phyloP scores from a whole-genome alignment of 2,888 invertebrate species.

The Monochamus alternatus region DNA sequence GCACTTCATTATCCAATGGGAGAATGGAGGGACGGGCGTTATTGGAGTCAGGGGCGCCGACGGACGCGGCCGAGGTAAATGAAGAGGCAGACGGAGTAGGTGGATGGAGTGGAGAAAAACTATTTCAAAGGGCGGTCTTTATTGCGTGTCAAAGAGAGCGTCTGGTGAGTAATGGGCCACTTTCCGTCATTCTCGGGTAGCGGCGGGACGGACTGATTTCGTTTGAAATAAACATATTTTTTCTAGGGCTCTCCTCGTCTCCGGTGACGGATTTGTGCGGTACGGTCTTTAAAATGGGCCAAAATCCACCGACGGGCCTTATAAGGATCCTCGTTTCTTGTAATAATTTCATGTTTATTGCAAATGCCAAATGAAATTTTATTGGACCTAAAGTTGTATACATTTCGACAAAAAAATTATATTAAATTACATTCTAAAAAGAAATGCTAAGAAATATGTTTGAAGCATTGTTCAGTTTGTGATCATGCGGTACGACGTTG shows the following conservation, averaged over 20 bases:
- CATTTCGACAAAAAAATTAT: too few relatives aligned
- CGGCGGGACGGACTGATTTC: neutral
- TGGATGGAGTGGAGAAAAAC: constrained; percentile 30
- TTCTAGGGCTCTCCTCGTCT: neutral
- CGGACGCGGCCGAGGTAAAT: neutral
- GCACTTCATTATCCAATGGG: constrained; percentile 53
- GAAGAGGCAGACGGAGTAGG: constrained; percentile 14
- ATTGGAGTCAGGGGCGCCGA: constrained; percentile 22
- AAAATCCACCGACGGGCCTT: too few relatives aligned
- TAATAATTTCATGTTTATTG: too few relatives aligned
- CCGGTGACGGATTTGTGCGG: neutral
- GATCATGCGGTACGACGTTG: too few relatives aligned
- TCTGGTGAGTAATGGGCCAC: constrained; percentile 10
- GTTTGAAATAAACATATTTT: constrained; percentile 7
- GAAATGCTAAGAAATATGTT: too few relatives aligned
- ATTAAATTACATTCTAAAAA: too few relatives aligned
- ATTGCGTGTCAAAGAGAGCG: constrained; percentile 6
- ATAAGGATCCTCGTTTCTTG: too few relatives aligned
- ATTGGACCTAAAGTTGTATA: too few relatives aligned
- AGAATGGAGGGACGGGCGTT: constrained; percentile 3
- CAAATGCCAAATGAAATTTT: too few relatives aligned
- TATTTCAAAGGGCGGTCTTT: constrained; percentile 15
- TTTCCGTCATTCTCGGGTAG: neutral
- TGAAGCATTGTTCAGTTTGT: too few relatives aligned
- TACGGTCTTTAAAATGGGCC: neutral